These are phyloP conservation scores for Alligator mississippiensis DNA, from an alignment of 2,113 vertebrate genomes.

Conservation along the genomic window DNA sequence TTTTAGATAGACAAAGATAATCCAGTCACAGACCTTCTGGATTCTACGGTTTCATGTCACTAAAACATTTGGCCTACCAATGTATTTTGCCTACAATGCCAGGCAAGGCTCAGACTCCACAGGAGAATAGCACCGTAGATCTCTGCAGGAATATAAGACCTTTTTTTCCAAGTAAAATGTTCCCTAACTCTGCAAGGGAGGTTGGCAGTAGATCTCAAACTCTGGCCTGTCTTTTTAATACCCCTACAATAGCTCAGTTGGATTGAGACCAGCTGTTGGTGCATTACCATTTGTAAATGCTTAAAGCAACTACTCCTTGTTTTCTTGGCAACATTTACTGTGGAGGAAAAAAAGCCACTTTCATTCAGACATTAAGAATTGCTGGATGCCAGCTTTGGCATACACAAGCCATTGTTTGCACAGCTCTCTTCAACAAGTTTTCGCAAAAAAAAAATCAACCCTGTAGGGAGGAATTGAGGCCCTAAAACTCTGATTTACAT, in stretches of 20 bases:
- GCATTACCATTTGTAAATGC: constrained; percentile 86
- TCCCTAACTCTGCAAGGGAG: constrained; percentile 81
- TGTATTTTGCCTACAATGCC: constrained; percentile 71
- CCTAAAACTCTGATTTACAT: constrained; percentile 39
- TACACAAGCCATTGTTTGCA: constrained; percentile 75
- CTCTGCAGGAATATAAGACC: constrained; percentile 81
- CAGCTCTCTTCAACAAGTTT: constrained; percentile 76
- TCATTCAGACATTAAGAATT: constrained; percentile 83
- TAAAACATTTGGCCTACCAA: constrained; percentile 74
- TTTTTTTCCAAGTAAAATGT: constrained; percentile 83
- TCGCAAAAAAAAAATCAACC: constrained; percentile 18
- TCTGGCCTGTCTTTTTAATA: constrained; percentile 86
- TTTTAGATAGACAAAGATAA: constrained; percentile 56
- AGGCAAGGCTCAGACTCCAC: constrained; percentile 76
- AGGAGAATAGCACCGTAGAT: constrained; percentile 74
- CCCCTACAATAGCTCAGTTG: constrained; percentile 85
- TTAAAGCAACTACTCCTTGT: constrained; percentile 87
- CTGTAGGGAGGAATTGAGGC: constrained; percentile 10
- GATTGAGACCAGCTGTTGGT: constrained; percentile 85
- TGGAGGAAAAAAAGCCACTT: constrained; percentile 51
- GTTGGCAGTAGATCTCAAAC: constrained; percentile 85
- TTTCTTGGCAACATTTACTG: constrained; percentile 81
- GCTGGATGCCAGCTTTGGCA: constrained; percentile 77
- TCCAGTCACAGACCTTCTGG: constrained; percentile 59
- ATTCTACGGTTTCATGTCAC: constrained; percentile 70